These are phyloP conservation scores for Psammodynastes pulverulentus DNA, from an alignment of 2,113 vertebrate genomes.

Conservation along the genomic window DNA sequence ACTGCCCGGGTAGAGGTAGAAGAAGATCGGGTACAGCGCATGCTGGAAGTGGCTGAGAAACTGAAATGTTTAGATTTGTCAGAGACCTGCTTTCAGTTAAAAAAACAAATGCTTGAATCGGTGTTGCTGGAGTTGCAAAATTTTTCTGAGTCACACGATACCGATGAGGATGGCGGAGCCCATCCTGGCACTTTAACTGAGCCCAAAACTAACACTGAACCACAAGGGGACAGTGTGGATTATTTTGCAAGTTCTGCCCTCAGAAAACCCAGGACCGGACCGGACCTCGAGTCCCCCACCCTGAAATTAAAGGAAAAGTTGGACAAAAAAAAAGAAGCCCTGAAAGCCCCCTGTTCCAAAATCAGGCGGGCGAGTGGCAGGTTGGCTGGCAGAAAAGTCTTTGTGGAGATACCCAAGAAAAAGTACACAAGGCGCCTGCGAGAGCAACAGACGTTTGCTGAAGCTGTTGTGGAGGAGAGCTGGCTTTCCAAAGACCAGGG, in stretches of 20 bases:
- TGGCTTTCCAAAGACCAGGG: not conserved
- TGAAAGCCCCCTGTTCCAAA: slow-evolving; percentile 65
- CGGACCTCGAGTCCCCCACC: not conserved
- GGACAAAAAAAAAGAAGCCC: slow-evolving; percentile 63
- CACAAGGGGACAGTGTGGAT: not conserved
- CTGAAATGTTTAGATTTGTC: slow-evolving; percentile 85
- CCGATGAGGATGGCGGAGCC: slow-evolving; percentile 41
- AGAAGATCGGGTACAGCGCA: slow-evolving; percentile 75
- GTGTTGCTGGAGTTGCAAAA: slow-evolving; percentile 76
- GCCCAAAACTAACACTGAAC: not conserved
- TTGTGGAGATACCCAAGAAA: slow-evolving; percentile 75
- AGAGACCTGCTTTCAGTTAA: slow-evolving; percentile 77
- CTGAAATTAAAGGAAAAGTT: slow-evolving; percentile 53
- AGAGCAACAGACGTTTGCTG: slow-evolving; percentile 64
- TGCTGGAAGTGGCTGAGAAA: slow-evolving; percentile 79
- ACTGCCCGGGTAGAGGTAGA: slow-evolving; percentile 83
- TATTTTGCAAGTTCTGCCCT: not conserved
- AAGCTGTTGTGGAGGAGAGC: slow-evolving; percentile 24
- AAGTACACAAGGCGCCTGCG: slow-evolving; percentile 71
- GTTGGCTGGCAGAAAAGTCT: slow-evolving; percentile 75
- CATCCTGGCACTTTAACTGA: not conserved
- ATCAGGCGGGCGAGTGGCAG: slow-evolving; percentile 73
- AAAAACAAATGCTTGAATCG: slow-evolving; percentile 78
- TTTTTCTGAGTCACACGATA: slow-evolving; percentile 70
- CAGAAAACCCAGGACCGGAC: not conserved